These are phyloP conservation scores for Ectemnius cavifrons DNA, from an alignment of 2,888 invertebrate genomes.

Conservation along the genomic window DNA sequence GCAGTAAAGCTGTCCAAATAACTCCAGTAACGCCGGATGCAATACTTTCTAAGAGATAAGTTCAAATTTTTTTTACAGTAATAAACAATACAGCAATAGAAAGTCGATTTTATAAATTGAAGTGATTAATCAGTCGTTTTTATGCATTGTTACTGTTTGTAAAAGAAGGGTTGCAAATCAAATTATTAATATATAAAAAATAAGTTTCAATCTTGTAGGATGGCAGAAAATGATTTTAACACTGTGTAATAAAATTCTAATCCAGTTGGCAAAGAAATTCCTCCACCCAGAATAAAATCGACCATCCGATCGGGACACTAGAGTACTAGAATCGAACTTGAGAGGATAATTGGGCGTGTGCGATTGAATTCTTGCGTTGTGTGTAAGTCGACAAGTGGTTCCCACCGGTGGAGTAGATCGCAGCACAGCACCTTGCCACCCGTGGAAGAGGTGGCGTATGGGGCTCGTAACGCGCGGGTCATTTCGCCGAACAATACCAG, in stretches of 20 bases:
- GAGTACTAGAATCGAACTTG: not conserved
- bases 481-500: constrained; percentile 49
- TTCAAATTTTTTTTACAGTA: no score
- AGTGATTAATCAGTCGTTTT: no score
- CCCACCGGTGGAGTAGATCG: constrained; percentile 67
- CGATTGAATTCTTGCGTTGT: constrained; percentile 31
- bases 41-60: no score
- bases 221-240: no score
- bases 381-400: constrained; percentile 74
- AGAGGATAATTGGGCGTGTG: constrained; percentile 9
- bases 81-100: no score
- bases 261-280: constrained; percentile 61
- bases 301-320: constrained; percentile 24
- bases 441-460: constrained; percentile 36
- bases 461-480: constrained; percentile 47
- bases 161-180: no score
- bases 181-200: no score
- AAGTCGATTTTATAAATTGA: no score
- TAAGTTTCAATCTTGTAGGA: no score
- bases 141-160: no score
- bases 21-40: no score
- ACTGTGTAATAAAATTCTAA: constrained; percentile 9
- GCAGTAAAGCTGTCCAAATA: no score
- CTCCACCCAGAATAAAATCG: constrained; percentile 69
- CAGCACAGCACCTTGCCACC: constrained; percentile 52